Conservation (phyloP, 2,888 invertebrate genomes). For the Pachymerium ferrugineum region DNA sequence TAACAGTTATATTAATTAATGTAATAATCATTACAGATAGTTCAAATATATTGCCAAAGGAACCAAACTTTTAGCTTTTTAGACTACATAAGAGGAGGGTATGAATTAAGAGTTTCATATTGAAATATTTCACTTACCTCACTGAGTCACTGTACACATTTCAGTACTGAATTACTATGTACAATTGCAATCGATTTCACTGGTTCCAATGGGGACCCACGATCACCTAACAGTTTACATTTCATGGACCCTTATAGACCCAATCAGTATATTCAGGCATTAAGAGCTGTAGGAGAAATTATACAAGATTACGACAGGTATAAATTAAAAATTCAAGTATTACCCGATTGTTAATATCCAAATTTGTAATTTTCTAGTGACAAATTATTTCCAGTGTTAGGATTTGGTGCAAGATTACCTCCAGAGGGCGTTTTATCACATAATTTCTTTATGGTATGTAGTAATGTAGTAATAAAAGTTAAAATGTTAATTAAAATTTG, state of each 20-base stretch:
- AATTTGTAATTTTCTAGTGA: constrained; percentile 39
- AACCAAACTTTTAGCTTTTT: constrained; percentile 51
- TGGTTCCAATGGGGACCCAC: constrained; percentile 40
- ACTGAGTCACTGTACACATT: neutral
- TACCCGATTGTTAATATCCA: neutral
- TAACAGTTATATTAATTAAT: too few species aligned
- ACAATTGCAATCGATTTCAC: constrained; percentile 52
- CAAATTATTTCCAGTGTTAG: constrained; percentile 53
- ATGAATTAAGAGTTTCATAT: neutral
- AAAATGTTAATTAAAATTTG: neutral
- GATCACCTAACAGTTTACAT: constrained; percentile 39
- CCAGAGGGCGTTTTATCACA: constrained; percentile 49
- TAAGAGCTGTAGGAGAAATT: constrained; percentile 44
- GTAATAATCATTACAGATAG: too few species aligned
- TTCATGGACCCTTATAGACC: constrained; percentile 38
- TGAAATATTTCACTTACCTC: neutral
- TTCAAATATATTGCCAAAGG: constrained; percentile 5
- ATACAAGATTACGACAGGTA: constrained; percentile 40
- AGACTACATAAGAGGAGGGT: constrained; percentile 56
- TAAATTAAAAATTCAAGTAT: neutral
- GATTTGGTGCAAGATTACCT: constrained; percentile 54
- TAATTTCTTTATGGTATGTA: constrained; percentile 47
- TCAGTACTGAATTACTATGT: constrained; percentile 48
- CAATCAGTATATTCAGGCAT: constrained; percentile 44
- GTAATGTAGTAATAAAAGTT: neutral